phyloP scores from a whole-genome alignment of 2,113 vertebrate genomes.

The Turnix velox region DNA sequence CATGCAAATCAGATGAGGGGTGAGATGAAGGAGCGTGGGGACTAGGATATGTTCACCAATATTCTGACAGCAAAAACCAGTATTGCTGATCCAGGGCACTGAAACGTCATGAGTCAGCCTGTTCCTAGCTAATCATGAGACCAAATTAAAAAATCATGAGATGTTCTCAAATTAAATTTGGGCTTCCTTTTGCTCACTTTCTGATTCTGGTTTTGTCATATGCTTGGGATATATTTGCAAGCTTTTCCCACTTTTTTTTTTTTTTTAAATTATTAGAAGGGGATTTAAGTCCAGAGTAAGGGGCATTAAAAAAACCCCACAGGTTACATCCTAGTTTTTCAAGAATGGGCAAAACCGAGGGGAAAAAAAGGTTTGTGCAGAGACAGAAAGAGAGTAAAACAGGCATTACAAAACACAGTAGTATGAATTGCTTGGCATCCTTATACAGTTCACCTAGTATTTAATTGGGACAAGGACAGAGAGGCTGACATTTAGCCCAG shows the following conservation, averaged over 20 bases:
- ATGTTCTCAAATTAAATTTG: slow-evolving; percentile 11
- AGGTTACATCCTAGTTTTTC: background rate
- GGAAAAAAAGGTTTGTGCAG: background rate
- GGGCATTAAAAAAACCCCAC: background rate
- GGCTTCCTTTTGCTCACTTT: background rate
- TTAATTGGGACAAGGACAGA: slow-evolving; percentile 5
- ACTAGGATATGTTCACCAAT: background rate
- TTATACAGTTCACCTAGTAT: slow-evolving; percentile 28
- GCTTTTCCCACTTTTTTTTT: background rate
- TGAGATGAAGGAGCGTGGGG: background rate
- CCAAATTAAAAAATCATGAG: slow-evolving; percentile 42
- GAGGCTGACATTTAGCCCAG: background rate
- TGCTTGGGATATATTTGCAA: background rate
- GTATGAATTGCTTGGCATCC: background rate
- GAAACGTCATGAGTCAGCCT: slow-evolving; percentile 28
- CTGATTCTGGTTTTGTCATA: background rate
- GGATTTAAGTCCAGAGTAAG: background rate
- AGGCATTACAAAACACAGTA: background rate
- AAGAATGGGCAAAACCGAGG: background rate
- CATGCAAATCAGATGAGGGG: background rate
- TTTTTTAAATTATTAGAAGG: too few species aligned
- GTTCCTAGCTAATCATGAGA: slow-evolving; percentile 25
- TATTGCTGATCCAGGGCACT: slow-evolving; percentile 33
- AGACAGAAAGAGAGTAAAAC: background rate
- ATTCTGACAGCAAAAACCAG: background rate